Base-by-base conservation (phyloP, 2,113 vertebrate genomes). In the Triplophysa siluroides region DNA sequence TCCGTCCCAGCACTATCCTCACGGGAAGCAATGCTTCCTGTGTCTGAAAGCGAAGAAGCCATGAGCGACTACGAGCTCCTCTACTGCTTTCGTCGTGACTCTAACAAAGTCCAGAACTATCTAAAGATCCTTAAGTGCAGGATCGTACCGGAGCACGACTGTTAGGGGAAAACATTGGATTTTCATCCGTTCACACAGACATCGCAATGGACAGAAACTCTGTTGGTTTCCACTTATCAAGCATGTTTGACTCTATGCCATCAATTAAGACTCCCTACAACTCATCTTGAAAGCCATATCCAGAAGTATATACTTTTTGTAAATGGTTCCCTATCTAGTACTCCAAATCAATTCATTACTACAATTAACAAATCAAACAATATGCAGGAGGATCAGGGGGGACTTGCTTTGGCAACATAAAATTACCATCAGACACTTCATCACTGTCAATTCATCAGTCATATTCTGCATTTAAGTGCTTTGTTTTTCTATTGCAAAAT, bases 31-130 rank as follows among this genome's bases (percentile, higher is more conserved):
- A 80, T 83, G 33, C 84, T 89, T 43, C 70, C 79, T 23, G 16
- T 71, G 52, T 85, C 87, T 0, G 72, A 86, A 38, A 90, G 79
- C 3, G 84, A 87, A 5, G 91, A 93, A 81, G 87, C 80, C 76
- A 93, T 94, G 93, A 94, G 90, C 52, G 89, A 93, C 88, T 91
- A 92, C 4, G 90, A 93, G 70, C 92, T 95, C 52, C 92, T 95
- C 58, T 92, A 92, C 86, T 95, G 95, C 76, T 94, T 95, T 76
- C 92, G 93, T 43, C 89, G 94, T 78, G 93, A 95, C 82, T 93
- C 94, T 26, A 93, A 93, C 87, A 95, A 95, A 90, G 91, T 94
- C 78, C 93, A 95, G 90, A 94, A 92, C 89, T 95, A 94, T 90
- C 85, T 95, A 85, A 95, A 93, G 90, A 91, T 95, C 86, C 92